phyloP scores from a whole-genome alignment of 2,113 vertebrate species.

The Brachyistius frenatus region DNA sequence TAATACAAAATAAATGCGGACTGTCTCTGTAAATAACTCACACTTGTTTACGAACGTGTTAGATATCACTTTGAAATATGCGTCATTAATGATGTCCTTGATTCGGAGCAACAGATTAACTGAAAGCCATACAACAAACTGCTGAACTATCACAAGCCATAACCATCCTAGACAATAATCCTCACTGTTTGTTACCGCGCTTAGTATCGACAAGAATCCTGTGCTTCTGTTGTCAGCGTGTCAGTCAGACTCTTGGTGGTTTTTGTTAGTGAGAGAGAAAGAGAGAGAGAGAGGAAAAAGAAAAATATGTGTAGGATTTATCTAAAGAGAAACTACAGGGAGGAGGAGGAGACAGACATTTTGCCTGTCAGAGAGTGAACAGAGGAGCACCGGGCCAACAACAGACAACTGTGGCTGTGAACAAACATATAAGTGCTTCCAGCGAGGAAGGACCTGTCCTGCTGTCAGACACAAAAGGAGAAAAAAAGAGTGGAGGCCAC shows the following conservation, averaged over 20 bases:
- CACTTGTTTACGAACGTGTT: constrained; percentile 38
- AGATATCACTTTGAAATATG: constrained; percentile 22
- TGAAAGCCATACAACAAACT: constrained; percentile 69
- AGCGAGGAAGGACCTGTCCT: constrained; percentile 29
- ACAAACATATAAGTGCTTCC: constrained; percentile 62
- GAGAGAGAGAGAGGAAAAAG: background rate
- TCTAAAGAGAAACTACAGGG: constrained; percentile 56
- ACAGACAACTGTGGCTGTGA: constrained; percentile 55
- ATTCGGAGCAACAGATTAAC: constrained; percentile 66
- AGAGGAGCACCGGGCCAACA: constrained; percentile 60
- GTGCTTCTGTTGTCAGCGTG: constrained; percentile 52
- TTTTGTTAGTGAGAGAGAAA: constrained; percentile 33
- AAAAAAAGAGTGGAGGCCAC: constrained; percentile 23
- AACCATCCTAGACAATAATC: constrained; percentile 38
- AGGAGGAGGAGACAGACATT: constrained; percentile 65
- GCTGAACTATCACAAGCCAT: constrained; percentile 65
- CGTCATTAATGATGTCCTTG: constrained; percentile 28
- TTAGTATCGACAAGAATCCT: constrained; percentile 56
- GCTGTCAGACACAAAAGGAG: constrained; percentile 48
- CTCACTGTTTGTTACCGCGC: constrained; percentile 30
- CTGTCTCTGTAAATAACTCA: constrained; percentile 36
- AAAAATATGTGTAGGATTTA: constrained; percentile 56
- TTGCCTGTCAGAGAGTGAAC: constrained; percentile 64
- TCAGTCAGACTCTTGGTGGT: constrained; percentile 48
- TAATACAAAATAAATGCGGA: constrained; percentile 18